These are phyloP conservation scores for Bubo blakistoni DNA, from an alignment of 2,113 vertebrate genomes.

Conservation along the genomic window DNA sequence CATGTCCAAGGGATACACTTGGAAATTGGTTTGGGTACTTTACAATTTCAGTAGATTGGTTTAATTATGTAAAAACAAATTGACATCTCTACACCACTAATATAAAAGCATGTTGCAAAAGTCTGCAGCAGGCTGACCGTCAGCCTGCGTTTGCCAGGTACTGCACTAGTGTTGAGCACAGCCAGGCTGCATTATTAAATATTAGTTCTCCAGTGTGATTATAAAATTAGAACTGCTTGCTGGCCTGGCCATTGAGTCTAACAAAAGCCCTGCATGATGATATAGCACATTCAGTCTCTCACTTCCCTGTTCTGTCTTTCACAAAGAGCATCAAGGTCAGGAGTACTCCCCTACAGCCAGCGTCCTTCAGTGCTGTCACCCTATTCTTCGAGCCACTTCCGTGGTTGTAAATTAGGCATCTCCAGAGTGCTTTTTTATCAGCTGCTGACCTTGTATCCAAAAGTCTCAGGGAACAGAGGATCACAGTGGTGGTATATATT, in stretches of 20 bases:
- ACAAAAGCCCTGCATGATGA: constrained; percentile 1
- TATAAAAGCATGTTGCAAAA: background rate
- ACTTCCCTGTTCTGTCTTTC: background rate
- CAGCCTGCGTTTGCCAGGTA: background rate
- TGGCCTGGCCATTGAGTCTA: background rate
- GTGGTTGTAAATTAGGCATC: background rate
- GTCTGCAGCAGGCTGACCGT: background rate
- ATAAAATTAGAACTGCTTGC: constrained; percentile 18
- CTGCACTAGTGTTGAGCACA: background rate
- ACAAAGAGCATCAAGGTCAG: constrained; percentile 28
- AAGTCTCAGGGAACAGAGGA: background rate
- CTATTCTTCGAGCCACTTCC: background rate
- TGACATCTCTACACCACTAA: background rate
- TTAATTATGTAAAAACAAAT: background rate
- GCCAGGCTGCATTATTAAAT: background rate
- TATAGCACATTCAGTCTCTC: background rate
- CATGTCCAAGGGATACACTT: background rate
- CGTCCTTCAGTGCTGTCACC: background rate
- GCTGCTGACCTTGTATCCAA: background rate
- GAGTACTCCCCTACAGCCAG: background rate
- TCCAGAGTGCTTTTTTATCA: background rate
- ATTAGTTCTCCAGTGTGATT: background rate
- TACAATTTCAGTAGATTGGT: background rate
- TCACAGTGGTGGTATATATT: background rate
- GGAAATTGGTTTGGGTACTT: background rate